These are phyloP conservation scores for Caenorhabditis plicata DNA, from an alignment of 2,888 invertebrate genomes.

Conservation along the genomic window DNA sequence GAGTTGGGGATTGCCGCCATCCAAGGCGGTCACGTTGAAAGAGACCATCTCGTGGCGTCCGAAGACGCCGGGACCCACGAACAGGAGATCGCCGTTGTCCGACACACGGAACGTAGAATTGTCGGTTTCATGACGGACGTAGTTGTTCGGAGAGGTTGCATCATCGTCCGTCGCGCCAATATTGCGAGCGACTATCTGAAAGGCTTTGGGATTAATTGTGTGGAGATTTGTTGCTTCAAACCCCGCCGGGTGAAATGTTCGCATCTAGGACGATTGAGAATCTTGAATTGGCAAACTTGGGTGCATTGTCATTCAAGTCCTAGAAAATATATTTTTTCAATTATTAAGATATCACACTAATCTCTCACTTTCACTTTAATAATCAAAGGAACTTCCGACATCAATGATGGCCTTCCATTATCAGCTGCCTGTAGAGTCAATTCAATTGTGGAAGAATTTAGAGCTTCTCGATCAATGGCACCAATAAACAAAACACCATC, in stretches of 20 bases:
- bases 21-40: constrained; percentile 35
- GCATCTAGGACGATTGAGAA: constrained; percentile 39
- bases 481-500: constrained; percentile 41
- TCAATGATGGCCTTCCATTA: constrained; percentile 32
- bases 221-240: too few relatives aligned
- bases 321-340: constrained; percentile 2
- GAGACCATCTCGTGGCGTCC: constrained; percentile 22
- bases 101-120: constrained; percentile 29
- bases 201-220: too few relatives aligned
- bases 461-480: constrained; percentile 30
- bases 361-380: constrained; percentile 26
- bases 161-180: constrained; percentile 36
- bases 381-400: constrained; percentile 13
- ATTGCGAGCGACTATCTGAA: constrained; percentile 26
- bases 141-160: constrained; percentile 43
- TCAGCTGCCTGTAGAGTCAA: constrained; percentile 34
- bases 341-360: too few relatives aligned
- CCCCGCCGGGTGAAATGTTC: constrained; percentile 37
- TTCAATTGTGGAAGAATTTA: constrained; percentile 18
- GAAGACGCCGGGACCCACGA: constrained; percentile 25
- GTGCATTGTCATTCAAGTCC: constrained; percentile 43
- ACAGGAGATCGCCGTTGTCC: constrained; percentile 39
- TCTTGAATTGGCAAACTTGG: constrained; percentile 36
- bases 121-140: constrained; percentile 21
- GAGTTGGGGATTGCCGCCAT: constrained; percentile 29